Evolutionary conservation across 2,797 vertebrate species (phyloP).

Genomic region (Eurystomus glaucurus): DNA sequence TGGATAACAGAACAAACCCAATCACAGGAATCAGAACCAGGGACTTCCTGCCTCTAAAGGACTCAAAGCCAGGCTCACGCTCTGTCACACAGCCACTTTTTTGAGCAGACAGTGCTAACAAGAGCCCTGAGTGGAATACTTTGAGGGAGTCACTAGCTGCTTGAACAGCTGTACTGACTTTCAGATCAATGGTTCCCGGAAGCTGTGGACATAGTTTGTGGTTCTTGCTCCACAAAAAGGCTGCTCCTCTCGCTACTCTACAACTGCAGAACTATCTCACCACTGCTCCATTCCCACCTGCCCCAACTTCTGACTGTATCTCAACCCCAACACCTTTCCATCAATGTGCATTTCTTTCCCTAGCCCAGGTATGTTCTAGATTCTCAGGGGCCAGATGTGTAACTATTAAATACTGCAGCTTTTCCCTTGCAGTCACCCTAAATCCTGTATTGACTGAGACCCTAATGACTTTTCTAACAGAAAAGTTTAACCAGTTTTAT

Average conservation of each 20-base stretch:
- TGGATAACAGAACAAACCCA: background rate
- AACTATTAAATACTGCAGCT: background rate
- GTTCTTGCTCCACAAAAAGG: background rate
- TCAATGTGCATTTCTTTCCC: background rate
- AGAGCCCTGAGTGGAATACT: background rate
- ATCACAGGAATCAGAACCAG: background rate
- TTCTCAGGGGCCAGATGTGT: rapidly evolving
- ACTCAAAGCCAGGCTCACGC: background rate
- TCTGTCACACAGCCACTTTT: background rate
- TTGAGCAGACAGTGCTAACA: background rate
- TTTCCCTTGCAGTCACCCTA: background rate
- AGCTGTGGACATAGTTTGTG: background rate
- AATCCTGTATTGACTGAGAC: background rate
- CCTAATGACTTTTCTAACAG: background rate
- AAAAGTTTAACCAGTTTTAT: background rate
- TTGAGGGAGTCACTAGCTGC: background rate
- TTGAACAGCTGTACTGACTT: background rate
- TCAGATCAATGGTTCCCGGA: background rate
- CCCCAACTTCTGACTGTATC: background rate
- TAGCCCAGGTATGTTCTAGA: background rate
- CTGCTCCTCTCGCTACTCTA: background rate
- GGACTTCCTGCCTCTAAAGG: background rate
- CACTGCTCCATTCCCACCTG: background rate
- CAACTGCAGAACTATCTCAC: background rate
- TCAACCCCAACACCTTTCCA: background rate